A percentile compares a stretch with the other conserved stretches of the same genome.
Conservation (phyloP, 2,113 vertebrate genomes). For the Alligator mississippiensis region DNA sequence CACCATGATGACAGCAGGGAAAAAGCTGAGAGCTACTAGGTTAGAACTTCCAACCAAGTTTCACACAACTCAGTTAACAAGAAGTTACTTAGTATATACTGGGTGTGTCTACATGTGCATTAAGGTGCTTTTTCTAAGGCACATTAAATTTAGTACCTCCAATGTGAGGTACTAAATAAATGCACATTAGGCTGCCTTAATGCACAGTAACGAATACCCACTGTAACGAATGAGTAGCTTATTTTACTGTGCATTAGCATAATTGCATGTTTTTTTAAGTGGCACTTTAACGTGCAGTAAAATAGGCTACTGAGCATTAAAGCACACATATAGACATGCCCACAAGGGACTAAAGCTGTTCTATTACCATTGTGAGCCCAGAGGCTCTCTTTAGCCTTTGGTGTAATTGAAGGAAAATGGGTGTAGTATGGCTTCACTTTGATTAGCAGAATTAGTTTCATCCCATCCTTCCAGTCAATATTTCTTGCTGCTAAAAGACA, state of each 20-base stretch:
- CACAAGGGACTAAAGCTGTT: neutral
- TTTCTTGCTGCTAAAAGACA: neutral
- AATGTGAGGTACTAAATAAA: too few species aligned
- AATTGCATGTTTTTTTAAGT: too few species aligned
- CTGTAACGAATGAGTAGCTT: too few species aligned
- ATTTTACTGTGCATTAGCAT: too few species aligned
- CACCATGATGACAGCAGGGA: too few species aligned
- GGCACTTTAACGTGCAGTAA: too few species aligned
- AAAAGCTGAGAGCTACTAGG: neutral
- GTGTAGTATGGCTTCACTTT: neutral
- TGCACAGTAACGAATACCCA: too few species aligned
- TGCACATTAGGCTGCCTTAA: too few species aligned
- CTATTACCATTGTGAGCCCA: neutral
- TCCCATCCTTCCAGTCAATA: slow-evolving; percentile 4
- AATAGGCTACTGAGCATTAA: too few species aligned
- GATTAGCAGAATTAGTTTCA: slow-evolving; percentile 8
- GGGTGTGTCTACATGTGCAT: too few species aligned
- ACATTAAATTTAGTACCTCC: too few species aligned
- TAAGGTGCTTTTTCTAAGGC: too few species aligned
- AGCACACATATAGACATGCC: neutral
- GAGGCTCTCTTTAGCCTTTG: neutral
- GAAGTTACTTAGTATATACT: neutral
- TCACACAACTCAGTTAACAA: neutral
- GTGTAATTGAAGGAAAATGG: neutral
- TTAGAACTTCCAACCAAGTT: neutral